Percentiles rank a stretch among this genome's conserved stretches.
phyloP scores from a whole-genome alignment of 1,140 invertebrate genomes.

The Tetragnatha versicolor region DNA sequence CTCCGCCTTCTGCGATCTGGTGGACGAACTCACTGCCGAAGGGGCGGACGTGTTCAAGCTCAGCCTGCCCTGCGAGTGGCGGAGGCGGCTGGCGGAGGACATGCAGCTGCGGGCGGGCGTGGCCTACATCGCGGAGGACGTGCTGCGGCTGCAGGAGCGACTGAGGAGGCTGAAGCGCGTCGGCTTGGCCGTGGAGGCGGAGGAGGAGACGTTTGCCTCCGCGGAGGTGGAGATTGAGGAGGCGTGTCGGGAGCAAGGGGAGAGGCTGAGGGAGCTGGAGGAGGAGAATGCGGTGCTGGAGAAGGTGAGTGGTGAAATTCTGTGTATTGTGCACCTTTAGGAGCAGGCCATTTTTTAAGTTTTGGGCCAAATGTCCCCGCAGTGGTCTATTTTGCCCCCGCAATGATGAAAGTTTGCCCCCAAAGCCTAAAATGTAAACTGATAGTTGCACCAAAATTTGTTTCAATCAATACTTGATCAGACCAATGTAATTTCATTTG shows the following conservation, averaged over 20 bases:
- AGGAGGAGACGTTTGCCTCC: not conserved
- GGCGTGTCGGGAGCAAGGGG: too few species aligned
- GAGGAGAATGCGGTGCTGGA: too few species aligned
- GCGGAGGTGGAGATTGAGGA: not conserved
- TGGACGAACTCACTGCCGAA: not conserved
- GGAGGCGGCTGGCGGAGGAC: slow-evolving; percentile 1
- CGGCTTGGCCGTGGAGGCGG: not conserved
- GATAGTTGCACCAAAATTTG: too few species aligned
- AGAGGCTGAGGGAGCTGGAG: not conserved
- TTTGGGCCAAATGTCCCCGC: too few species aligned
- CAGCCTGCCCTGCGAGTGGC: not conserved
- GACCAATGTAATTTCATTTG: too few species aligned
- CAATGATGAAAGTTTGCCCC: too few species aligned
- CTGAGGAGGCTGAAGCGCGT: not conserved
- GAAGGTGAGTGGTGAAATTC: too few species aligned
- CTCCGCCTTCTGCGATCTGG: not conserved
- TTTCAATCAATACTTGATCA: too few species aligned
- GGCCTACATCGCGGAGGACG: not conserved
- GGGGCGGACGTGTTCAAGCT: not conserved
- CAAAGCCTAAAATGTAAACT: too few species aligned
- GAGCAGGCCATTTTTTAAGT: too few species aligned
- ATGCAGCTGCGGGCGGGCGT: not conserved
- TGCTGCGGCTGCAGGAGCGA: not conserved
- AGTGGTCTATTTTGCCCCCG: too few species aligned
- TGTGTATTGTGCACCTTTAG: too few species aligned